Conservation (phyloP, 1,140 invertebrate species). For the Drosophila prosaltans region DNA sequence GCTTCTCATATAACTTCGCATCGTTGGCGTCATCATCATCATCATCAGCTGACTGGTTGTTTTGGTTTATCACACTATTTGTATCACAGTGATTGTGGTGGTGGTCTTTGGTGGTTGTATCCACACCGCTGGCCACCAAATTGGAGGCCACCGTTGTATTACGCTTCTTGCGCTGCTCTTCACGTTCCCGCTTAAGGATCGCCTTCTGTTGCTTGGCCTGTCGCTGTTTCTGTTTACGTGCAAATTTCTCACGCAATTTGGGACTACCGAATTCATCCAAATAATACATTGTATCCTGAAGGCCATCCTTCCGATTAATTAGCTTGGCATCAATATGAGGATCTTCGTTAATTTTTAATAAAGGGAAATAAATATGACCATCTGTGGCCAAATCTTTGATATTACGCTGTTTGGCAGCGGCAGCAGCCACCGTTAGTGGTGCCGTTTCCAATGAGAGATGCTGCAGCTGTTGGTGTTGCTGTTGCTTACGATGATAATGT, state of each 20-base stretch:
- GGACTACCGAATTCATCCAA: slow-evolving; percentile 82
- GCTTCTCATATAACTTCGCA: slow-evolving; percentile 41
- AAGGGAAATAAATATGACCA: slow-evolving; percentile 72
- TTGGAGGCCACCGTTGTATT: slow-evolving; percentile 75
- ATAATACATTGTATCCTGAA: slow-evolving; percentile 82
- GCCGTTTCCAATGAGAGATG: slow-evolving; percentile 51
- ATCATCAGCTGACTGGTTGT: slow-evolving; percentile 12
- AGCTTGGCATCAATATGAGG: slow-evolving; percentile 74
- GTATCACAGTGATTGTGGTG: slow-evolving; percentile 61
- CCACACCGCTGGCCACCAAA: slow-evolving; percentile 65
- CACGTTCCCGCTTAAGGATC: slow-evolving; percentile 56
- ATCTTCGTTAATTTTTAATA: slow-evolving; percentile 79
- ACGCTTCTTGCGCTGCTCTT: slow-evolving; percentile 74
- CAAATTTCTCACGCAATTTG: slow-evolving; percentile 78
- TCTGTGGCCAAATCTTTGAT: slow-evolving; percentile 67
- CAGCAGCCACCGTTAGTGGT: slow-evolving; percentile 51
- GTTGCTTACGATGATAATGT: neutral
- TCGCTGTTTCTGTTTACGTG: slow-evolving; percentile 74
- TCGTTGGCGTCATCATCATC: slow-evolving; percentile 27
- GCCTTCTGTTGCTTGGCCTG: slow-evolving; percentile 66
- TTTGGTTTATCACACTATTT: slow-evolving; percentile 26
- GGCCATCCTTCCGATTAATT: slow-evolving; percentile 81
- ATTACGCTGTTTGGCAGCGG: slow-evolving; percentile 56
- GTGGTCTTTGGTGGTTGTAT: slow-evolving; percentile 42
- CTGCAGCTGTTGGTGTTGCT: slow-evolving; percentile 14